These are phyloP conservation scores for Balanococcus diminutus DNA, from an alignment of 2,888 invertebrate species.

Conservation along the genomic window DNA sequence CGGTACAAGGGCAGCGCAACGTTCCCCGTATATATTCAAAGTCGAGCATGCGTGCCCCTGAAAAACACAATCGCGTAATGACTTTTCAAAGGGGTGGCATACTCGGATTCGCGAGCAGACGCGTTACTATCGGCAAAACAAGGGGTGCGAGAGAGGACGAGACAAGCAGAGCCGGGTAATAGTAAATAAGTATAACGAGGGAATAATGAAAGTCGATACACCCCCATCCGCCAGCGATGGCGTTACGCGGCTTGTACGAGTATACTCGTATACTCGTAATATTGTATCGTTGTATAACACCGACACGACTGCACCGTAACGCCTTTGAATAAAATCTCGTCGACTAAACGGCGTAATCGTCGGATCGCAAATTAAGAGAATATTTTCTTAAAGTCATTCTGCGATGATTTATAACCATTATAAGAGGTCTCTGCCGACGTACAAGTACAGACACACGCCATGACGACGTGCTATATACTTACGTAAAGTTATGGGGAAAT, in stretches of 20 bases:
- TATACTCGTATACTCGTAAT: too few relatives aligned
- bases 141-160: background rate
- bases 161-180: background rate
- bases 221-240: background rate
- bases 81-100: background rate
- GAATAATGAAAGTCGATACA: constrained; percentile 12
- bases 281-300: background rate
- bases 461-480: background rate
- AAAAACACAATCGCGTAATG: constrained; percentile 19
- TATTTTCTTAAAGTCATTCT: constrained; percentile 15
- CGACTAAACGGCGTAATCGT: background rate
- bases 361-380: constrained; percentile 16
- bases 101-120: constrained; percentile 9
- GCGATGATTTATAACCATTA: background rate
- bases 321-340: background rate
- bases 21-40: background rate
- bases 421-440: background rate
- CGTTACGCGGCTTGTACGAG: background rate
- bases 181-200: constrained; percentile 28
- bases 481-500: background rate
- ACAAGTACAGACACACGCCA: background rate
- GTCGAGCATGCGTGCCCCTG: constrained; percentile 25
- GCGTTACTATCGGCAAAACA: background rate
- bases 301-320: background rate
- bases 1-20: background rate